Conservation (phyloP, 1,140 invertebrate species). For the Drosophila orena region DNA sequence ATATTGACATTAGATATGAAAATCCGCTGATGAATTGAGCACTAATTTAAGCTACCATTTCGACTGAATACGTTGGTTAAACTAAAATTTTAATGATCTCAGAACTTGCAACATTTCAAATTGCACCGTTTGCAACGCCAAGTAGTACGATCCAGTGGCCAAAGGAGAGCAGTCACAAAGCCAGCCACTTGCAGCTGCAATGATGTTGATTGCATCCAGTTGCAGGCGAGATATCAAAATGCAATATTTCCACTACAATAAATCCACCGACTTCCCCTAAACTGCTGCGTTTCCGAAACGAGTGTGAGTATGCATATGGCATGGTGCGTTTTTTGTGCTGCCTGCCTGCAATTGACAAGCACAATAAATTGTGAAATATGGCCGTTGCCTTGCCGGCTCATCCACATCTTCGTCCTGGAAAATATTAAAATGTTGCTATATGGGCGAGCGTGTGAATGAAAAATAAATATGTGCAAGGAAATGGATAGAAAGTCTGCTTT, state of each 20-base stretch:
- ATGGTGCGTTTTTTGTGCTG: conserved; percentile 33
- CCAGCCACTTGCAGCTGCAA: conserved; percentile 23
- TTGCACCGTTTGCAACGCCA: too few species aligned
- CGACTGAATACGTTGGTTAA: too few species aligned
- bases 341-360: conserved; percentile 74
- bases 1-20: not conserved
- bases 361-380: conserved; percentile 80
- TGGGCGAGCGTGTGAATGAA: conserved; percentile 31
- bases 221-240: conserved; percentile 52
- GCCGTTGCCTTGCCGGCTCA: conserved; percentile 34
- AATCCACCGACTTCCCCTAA: conserved; percentile 47
- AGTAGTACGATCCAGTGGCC: too few species aligned
- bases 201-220: conserved; percentile 25
- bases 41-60: too few species aligned
- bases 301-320: conserved; percentile 35
- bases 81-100: too few species aligned
- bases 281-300: conserved; percentile 14
- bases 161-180: conserved; percentile 6
- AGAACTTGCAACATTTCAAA: too few species aligned
- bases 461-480: conserved; percentile 33
- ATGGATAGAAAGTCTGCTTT: not conserved
- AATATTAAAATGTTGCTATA: conserved; percentile 53
- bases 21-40: not conserved
- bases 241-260: conserved; percentile 74
- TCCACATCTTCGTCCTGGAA: conserved; percentile 17